Percentiles rank a stretch among this genome's conserved stretches.
Conservation (phyloP, 2,888 invertebrate genomes). For the Tyria jacobaeae region DNA sequence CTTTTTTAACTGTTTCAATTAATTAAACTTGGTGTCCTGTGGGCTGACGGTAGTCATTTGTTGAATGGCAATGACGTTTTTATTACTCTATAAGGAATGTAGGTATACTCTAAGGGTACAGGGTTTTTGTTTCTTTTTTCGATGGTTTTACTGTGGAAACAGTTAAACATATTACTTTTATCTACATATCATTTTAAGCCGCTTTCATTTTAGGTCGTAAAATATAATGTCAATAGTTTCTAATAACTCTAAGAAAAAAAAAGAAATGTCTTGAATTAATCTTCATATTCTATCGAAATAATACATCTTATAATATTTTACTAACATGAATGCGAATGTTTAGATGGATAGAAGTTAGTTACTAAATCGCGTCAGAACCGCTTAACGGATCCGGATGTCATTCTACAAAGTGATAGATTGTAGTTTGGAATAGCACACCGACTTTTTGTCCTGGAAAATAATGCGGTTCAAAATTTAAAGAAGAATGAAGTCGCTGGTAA, state of each 20-base stretch:
- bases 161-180: slow-evolving; percentile 22
- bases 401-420: too few relatives aligned
- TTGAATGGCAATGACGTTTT: slow-evolving; percentile 59
- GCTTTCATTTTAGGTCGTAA: slow-evolving; percentile 4
- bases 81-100: slow-evolving; percentile 56
- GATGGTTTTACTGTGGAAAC: slow-evolving; percentile 23
- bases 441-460: too few relatives aligned
- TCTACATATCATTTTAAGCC: slow-evolving; percentile 10
- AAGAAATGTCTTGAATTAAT: slow-evolving; percentile 5
- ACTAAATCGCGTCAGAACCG: too few relatives aligned
- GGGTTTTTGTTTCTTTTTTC: slow-evolving; percentile 27
- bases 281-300: not conserved
- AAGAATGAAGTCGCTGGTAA: too few relatives aligned
- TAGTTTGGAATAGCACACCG: too few relatives aligned
- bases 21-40: slow-evolving; percentile 61
- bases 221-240: slow-evolving; percentile 5
- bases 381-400: too few relatives aligned
- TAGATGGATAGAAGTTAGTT: too few relatives aligned
- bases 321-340: too few relatives aligned
- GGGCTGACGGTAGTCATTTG: slow-evolving; percentile 72
- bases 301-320: too few relatives aligned
- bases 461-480: too few relatives aligned
- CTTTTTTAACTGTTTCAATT: slow-evolving; percentile 74
- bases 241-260: not conserved
- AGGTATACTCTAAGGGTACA: slow-evolving; percentile 52